Conservation (phyloP, 2,113 vertebrate species). For the Prunella himalayana region DNA sequence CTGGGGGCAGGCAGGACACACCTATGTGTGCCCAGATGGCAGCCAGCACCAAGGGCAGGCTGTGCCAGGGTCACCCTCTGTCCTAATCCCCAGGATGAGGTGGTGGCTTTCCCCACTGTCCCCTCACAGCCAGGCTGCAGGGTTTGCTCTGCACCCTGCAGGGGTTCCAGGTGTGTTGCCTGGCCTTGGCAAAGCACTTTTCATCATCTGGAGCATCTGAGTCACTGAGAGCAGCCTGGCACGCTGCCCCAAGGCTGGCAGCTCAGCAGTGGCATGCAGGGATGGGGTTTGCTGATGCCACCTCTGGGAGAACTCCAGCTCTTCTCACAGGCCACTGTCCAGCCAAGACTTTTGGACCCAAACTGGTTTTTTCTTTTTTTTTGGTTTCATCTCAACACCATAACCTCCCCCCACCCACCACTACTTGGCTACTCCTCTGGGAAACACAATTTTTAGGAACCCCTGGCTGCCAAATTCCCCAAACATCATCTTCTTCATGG, state of each 20-base stretch:
- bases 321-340: not conserved
- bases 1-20: accelerated
- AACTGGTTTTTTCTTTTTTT: not conserved
- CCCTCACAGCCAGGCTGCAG: accelerated
- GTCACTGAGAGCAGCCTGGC: accelerated
- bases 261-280: accelerated
- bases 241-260: not conserved
- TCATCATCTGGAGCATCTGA: not conserved
- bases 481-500: accelerated
- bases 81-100: accelerated
- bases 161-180: not conserved
- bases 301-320: not conserved
- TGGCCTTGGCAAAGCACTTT: not conserved
- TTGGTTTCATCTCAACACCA: not conserved
- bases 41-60: not conserved
- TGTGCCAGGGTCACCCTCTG: not conserved
- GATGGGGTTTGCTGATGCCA: not conserved
- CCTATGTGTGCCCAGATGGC: accelerated
- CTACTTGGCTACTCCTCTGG: not conserved
- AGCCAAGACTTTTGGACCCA: not conserved
- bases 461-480: not conserved
- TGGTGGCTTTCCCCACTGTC: accelerated
- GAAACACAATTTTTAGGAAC: not conserved
- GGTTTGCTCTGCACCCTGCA: not conserved
- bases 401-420: accelerated